Evolutionary conservation across 2,888 invertebrate species (phyloP).

Genomic region (Orchesella flavescens): DNA sequence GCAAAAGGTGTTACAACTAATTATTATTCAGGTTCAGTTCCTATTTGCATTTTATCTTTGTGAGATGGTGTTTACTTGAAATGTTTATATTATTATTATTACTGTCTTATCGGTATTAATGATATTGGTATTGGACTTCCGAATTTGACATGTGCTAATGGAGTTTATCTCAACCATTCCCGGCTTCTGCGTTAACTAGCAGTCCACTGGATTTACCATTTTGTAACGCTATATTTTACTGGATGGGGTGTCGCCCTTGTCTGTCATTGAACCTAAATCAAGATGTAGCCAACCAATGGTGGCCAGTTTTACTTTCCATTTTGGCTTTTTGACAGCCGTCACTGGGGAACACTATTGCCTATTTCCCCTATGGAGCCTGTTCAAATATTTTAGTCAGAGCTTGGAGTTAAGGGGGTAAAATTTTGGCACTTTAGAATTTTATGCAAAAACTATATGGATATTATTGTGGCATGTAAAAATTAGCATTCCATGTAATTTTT

Average conservation of each 20-base stretch:
- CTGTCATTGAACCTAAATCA: constrained; percentile 71
- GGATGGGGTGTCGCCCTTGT: constrained; percentile 64
- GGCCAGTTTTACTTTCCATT: constrained; percentile 13
- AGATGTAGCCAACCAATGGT: constrained; percentile 54
- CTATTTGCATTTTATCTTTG: too few relatives aligned
- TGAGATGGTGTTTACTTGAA: too few relatives aligned
- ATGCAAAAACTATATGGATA: background rate
- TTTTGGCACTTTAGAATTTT: background rate
- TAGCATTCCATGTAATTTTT: background rate
- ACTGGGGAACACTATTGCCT: constrained; percentile 57
- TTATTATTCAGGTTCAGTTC: too few relatives aligned
- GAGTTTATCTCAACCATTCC: constrained; percentile 36
- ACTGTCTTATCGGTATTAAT: too few relatives aligned
- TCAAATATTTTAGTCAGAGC: constrained; percentile 33
- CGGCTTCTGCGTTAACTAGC: constrained; percentile 2
- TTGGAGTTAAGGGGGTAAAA: constrained; percentile 24
- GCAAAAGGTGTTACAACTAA: too few relatives aligned
- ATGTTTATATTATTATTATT: too few relatives aligned
- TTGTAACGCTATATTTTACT: constrained; percentile 41
- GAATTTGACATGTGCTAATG: constrained; percentile 41
- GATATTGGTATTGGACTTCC: background rate
- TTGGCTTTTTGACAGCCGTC: constrained; percentile 59
- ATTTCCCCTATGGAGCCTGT: constrained; percentile 44
- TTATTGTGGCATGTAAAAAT: background rate
- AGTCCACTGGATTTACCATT: constrained; percentile 28